Evolutionary conservation across 2,113 vertebrate genomes (phyloP), one percentile per base, ranked within the genome.

Genomic region (Oryzias woworae): DNA sequence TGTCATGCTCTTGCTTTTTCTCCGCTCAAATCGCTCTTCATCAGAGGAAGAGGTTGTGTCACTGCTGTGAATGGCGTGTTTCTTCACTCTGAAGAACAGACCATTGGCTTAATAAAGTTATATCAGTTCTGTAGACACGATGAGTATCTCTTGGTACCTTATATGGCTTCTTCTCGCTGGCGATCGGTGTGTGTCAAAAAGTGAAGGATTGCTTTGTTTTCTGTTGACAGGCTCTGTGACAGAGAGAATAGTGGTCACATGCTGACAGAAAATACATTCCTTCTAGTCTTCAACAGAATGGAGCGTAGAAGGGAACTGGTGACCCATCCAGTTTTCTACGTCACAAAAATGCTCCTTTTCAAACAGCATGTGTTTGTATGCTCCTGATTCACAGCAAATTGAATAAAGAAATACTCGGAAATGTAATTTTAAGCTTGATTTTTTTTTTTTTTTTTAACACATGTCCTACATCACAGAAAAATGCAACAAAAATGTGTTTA

Each of bases 121-220:
- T 18, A 1, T 23, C 1, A 18, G 23, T n/a, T 36, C 5, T 63
- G 66, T 45, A 68, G 14, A 41, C 10, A 14, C 8, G 14, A 14
- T 13, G 12, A 13, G 14, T 36, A 26, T 49, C 17, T 51, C 43
- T 2, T 65, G 71, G 72, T 84, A 98, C 97, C 96, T 94, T 84
- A 99, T 97, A 94, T 98, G 97, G 90, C 96, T 98, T 95, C 96
- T 95, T 92, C 97, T 94, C 62, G 97, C 97, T 90, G 96, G 96
- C 87, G 97, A 99, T 89, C 95, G 94, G 78, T 97, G 96, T 54
- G 97, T 98, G 90, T 98, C 97, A 89, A 99, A 99, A 58, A 99
- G 89, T 0, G 96, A 92, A 67, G 92, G 95, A 88, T 96, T 96
- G 85, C 94, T 95, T 89, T 97, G 97, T 87, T 96, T 98, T 75